A percentile compares a stretch with the other conserved stretches of the same genome.
These are phyloP conservation scores for Chauna torquata DNA, from an alignment of 2,113 vertebrate genomes.

Conservation along the genomic window DNA sequence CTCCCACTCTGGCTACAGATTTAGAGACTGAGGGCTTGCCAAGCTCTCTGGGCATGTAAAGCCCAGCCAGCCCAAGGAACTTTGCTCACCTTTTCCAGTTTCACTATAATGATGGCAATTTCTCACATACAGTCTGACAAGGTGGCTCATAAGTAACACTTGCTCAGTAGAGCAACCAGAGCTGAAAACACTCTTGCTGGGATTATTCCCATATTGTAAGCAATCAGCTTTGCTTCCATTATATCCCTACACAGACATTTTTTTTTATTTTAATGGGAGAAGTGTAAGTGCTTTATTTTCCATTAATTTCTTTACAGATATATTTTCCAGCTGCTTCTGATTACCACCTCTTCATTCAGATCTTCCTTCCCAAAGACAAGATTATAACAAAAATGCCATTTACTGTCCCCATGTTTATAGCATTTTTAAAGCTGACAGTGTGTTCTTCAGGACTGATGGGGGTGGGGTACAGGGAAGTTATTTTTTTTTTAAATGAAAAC, in stretches of 20 bases:
- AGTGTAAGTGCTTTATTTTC: background rate
- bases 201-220: background rate
- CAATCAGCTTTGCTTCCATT: background rate
- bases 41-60: background rate
- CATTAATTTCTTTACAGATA: background rate
- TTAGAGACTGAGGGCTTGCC: background rate
- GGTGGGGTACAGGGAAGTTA: background rate
- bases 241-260: background rate
- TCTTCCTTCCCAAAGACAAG: background rate
- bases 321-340: background rate
- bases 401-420: background rate
- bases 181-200: background rate
- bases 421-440: background rate
- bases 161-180: background rate
- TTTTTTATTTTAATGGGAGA: background rate
- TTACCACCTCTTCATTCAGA: constrained; percentile 2
- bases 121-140: background rate
- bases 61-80: background rate
- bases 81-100: background rate
- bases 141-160: background rate
- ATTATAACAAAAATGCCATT: background rate
- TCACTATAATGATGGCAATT: background rate
- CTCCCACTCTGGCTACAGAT: background rate
- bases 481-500: constrained; percentile 29
- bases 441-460: background rate